Evolutionary conservation across 2,888 invertebrate species (phyloP).

Genomic region (Brachyptera putata): DNA sequence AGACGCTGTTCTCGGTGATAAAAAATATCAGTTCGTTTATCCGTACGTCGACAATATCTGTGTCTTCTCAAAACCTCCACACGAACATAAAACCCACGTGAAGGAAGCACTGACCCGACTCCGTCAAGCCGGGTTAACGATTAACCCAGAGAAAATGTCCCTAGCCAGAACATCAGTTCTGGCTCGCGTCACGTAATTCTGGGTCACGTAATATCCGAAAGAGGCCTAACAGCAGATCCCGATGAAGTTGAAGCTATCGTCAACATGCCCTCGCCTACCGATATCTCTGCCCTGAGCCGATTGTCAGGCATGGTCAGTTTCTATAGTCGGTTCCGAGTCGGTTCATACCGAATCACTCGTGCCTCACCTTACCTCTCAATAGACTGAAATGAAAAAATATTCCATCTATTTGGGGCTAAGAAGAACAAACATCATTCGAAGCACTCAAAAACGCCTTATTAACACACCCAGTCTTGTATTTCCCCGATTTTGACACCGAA

Average conservation of each 20-base stretch:
- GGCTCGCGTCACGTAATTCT: too few species aligned
- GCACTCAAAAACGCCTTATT: neutral
- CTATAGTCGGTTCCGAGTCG: neutral
- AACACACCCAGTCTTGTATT: neutral
- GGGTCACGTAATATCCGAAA: neutral
- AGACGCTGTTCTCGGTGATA: conserved; percentile 13
- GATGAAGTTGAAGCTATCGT: neutral
- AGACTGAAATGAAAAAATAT: neutral
- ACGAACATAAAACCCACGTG: neutral
- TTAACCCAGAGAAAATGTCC: neutral
- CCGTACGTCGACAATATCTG: neutral
- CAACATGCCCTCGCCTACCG: neutral
- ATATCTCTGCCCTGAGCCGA: neutral
- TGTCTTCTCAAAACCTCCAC: neutral
- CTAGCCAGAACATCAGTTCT: neutral
- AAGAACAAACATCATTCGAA: neutral
- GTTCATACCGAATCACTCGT: neutral
- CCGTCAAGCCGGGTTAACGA: neutral
- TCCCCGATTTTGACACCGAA: neutral
- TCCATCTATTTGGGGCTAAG: neutral
- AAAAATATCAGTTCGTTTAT: conserved; percentile 4
- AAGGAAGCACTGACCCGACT: neutral
- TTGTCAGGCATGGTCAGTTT: neutral
- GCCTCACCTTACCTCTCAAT: neutral
- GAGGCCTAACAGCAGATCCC: neutral